Evolutionary conservation across 2,797 vertebrate species (phyloP).

Genomic region (Tachyglossus aculeatus): DNA sequence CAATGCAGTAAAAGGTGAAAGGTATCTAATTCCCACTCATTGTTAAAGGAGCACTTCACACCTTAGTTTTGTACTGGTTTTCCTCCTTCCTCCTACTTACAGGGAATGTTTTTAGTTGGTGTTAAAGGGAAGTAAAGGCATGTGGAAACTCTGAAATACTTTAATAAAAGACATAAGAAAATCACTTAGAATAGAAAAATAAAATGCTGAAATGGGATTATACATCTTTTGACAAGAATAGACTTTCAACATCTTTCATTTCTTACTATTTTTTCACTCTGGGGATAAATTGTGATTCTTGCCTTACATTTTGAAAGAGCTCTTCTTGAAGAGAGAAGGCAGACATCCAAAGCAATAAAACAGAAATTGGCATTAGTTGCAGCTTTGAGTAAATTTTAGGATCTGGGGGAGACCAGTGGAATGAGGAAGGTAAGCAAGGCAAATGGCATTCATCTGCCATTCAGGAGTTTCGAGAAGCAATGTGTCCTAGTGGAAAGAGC

Average conservation of each 20-base stretch:
- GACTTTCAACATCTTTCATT: constrained; percentile 23
- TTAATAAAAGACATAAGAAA: constrained; percentile 39
- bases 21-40: too few species aligned
- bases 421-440: constrained; percentile 5
- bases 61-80: constrained; percentile 37
- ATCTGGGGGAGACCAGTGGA: neutral
- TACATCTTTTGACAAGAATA: constrained; percentile 1
- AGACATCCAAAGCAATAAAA: neutral
- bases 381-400: neutral
- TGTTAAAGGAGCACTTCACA: neutral
- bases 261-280: constrained; percentile 20
- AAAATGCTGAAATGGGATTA: constrained; percentile 25
- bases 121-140: constrained; percentile 30
- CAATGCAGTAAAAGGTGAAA: too few species aligned
- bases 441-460: neutral
- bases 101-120: neutral
- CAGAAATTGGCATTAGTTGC: neutral
- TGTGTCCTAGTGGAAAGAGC: too few species aligned
- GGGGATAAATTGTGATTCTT: constrained; percentile 23
- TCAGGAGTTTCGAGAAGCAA: too few species aligned
- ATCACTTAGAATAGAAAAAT: neutral
- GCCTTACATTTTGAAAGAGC: constrained; percentile 7
- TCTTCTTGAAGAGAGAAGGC: neutral
- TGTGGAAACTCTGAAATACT: constrained; percentile 25
- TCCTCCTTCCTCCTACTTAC: constrained; percentile 32